These are phyloP conservation scores for Cephalotes varians DNA, from an alignment of 2,888 invertebrate genomes.

Conservation along the genomic window DNA sequence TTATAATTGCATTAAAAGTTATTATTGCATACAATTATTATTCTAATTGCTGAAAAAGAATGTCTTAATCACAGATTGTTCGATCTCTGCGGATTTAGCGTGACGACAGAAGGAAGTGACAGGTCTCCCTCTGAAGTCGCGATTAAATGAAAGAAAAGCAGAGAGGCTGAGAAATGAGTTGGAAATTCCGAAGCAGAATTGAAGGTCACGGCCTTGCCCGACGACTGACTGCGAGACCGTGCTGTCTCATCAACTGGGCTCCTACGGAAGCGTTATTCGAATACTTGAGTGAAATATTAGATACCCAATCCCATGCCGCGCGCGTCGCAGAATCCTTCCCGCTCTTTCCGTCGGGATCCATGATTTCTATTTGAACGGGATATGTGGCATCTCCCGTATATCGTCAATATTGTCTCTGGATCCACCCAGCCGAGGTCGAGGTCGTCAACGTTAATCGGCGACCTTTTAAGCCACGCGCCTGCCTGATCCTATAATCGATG, in stretches of 20 bases:
- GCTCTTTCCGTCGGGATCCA: slow-evolving; percentile 27
- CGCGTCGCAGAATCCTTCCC: slow-evolving; percentile 43
- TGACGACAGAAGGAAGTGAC: neutral
- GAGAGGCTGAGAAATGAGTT: neutral
- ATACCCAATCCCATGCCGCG: slow-evolving; percentile 72
- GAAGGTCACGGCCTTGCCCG: slow-evolving; percentile 63
- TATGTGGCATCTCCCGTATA: neutral
- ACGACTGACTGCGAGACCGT: slow-evolving; percentile 32
- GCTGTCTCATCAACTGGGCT: slow-evolving; percentile 9
- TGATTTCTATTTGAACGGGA: neutral
- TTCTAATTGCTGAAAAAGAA: neutral
- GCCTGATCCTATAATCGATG: slow-evolving; percentile 62
- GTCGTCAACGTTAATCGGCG: slow-evolving; percentile 64
- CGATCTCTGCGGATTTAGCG: neutral
- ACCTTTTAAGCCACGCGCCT: slow-evolving; percentile 55
- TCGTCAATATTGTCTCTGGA: neutral
- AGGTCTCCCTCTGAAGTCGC: neutral
- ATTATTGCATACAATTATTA: no score
- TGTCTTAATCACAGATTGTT: neutral
- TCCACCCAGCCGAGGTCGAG: slow-evolving; percentile 59
- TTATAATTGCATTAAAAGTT: slow-evolving; percentile 1
- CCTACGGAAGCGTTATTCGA: slow-evolving; percentile 64
- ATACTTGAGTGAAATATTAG: slow-evolving; percentile 76
- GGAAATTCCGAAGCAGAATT: slow-evolving; percentile 55
- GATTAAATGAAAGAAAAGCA: slow-evolving; percentile 42